Conservation (phyloP, 2,113 vertebrate genomes). For the Tichodroma muraria region DNA sequence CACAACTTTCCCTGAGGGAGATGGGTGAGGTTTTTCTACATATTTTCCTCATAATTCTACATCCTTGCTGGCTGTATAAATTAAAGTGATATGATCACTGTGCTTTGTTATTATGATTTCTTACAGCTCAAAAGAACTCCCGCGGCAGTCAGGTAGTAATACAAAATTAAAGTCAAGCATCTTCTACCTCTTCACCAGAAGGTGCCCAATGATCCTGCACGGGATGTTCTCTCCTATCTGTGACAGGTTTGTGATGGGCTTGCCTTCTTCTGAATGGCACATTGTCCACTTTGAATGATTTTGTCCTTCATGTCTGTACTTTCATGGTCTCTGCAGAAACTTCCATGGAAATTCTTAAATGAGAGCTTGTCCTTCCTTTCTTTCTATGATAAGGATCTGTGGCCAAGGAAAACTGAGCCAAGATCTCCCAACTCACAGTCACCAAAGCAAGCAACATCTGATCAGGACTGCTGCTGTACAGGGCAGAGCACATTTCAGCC, state of each 20-base stretch:
- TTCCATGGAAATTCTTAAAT: background rate
- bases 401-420: background rate
- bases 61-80: background rate
- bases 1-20: background rate
- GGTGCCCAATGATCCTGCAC: background rate
- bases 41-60: background rate
- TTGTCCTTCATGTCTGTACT: background rate
- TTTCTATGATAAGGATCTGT: background rate
- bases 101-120: background rate
- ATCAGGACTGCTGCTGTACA: background rate
- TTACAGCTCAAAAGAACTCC: background rate
- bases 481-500: background rate
- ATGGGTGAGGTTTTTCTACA: background rate
- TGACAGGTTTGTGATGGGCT: background rate
- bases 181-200: background rate
- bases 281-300: background rate
- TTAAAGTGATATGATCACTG: background rate
- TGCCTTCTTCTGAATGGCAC: background rate
- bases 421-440: background rate
- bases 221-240: background rate
- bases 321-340: background rate
- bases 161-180: background rate
- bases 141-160: background rate
- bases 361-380: background rate
- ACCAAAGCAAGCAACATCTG: background rate